Base-by-base conservation (phyloP, 2,113 vertebrate species). In the Gorsachius goisagi region DNA sequence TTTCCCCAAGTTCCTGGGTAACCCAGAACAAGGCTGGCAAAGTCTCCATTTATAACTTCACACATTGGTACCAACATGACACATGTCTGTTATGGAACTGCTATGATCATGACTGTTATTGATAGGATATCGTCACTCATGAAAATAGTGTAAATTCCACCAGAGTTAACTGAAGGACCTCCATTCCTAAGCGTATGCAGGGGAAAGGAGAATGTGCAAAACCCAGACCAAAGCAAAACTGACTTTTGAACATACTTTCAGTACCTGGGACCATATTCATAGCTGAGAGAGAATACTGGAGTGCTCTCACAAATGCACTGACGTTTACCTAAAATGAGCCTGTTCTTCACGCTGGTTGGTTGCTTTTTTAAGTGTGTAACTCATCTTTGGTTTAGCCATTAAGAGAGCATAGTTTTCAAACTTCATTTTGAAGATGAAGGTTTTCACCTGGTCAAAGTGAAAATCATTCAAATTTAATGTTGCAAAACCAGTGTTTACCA, bases 271-370 rank as follows among this genome's bases (percentile, higher is more conserved):
- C 15, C 19, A 63, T 9, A 63, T 22, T 63, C 27, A 30, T 5
- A 72, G 55, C 11, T 62, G 11, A 56, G 26, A 50, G 33, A n/a
- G 26, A 85, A 56, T 22, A 52, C 3, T 33, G 24, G 33, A 77
- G 22, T 8, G 23, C 35, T 53, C 50, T 37, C 74, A 74, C 58
- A 88, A 91, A 45, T 1, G 5, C 55, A 53, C 6, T 32, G 37
- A 41, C 0, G 0, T 45, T 41, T 75, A 44, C 39, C 41, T 55
- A 71, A 44, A 85, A 47, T 3, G 12, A 4, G 8, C 15, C 60
- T 68, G 32, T 16, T 81, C 37, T 89, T 80, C n/a, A 59, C 59
- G 37, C 47, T 39, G 37, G 30, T 21, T 55, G 20, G n/a, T 52
- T 55, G 37, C 19, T 50, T 67, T 17, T 27, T 80, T 33, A 73